Evolutionary conservation across 2,797 vertebrate species (phyloP).

Genomic region (Crenichthys baileyi): DNA sequence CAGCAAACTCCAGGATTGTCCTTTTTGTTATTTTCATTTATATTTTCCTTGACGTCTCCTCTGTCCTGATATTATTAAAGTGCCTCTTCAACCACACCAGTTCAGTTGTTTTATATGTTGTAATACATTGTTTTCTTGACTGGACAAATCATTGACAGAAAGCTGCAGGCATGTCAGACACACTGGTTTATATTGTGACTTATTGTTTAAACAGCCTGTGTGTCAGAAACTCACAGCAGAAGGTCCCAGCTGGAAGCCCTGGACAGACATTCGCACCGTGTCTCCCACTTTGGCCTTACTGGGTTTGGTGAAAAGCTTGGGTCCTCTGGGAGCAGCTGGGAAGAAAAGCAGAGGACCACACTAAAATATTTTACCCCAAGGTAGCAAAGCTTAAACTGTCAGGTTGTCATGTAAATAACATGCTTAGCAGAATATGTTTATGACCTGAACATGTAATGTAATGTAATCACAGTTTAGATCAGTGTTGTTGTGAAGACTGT

Average conservation of each 20-base stretch:
- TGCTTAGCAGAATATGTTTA: neutral
- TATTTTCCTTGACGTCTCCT: neutral
- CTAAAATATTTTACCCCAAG: neutral
- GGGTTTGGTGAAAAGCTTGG: conserved; percentile 87
- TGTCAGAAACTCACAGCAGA: conserved; percentile 69
- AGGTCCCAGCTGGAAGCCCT: conserved; percentile 89
- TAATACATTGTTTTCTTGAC: neutral
- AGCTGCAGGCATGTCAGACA: too few species aligned
- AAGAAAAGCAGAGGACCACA: neutral
- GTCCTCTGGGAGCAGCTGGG: conserved; percentile 91
- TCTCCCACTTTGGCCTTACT: conserved; percentile 89
- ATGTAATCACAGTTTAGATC: too few species aligned
- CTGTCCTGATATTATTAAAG: neutral
- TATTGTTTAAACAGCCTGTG: neutral
- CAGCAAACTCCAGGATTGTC: neutral
- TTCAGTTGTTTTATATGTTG: neutral
- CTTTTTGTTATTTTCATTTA: neutral
- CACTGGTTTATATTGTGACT: neutral
- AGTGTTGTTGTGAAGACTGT: too few species aligned
- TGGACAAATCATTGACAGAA: too few species aligned
- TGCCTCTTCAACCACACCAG: too few species aligned
- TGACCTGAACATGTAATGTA: neutral
- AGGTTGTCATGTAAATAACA: neutral
- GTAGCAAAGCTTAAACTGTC: neutral
- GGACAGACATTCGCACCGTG: conserved; percentile 88